Evolutionary conservation across 2,888 invertebrate genomes (phyloP).

Genomic region (Chaitophorus viminalis): DNA sequence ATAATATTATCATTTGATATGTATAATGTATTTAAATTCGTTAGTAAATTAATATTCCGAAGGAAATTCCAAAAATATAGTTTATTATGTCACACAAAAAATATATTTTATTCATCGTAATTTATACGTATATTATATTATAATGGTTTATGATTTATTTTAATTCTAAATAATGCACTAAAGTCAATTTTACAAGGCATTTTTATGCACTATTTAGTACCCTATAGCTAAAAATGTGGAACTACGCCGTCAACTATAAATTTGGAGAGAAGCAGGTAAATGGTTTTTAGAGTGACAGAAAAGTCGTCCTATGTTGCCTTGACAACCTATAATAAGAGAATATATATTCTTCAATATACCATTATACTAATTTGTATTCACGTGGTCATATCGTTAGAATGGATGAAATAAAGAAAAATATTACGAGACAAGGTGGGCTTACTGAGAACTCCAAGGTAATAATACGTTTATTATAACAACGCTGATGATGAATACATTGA

Average conservation of each 20-base stretch:
- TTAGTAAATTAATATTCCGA: neutral
- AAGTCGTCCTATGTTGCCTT: neutral
- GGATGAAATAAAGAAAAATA: neutral
- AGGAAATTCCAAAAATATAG: neutral
- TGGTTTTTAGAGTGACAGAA: neutral
- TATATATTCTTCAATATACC: neutral
- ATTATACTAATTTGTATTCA: neutral
- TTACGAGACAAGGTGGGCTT: neutral
- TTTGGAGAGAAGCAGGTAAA: neutral
- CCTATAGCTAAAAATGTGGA: neutral
- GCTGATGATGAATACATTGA: neutral
- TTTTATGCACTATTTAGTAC: neutral
- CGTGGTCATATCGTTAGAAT: neutral
- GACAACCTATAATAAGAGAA: neutral
- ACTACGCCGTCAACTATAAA: neutral
- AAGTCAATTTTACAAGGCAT: neutral
- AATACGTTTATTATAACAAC: neutral
- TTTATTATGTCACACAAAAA: neutral
- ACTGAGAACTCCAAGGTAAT: neutral
- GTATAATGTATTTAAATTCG: neutral
- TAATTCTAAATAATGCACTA: neutral
- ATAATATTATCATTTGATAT: too few species aligned
- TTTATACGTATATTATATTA: neutral
- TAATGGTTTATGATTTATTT: conserved; percentile 9
- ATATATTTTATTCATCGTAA: neutral